Evolutionary conservation across 2,113 vertebrate genomes (phyloP).

Genomic region (Pandion haliaetus): DNA sequence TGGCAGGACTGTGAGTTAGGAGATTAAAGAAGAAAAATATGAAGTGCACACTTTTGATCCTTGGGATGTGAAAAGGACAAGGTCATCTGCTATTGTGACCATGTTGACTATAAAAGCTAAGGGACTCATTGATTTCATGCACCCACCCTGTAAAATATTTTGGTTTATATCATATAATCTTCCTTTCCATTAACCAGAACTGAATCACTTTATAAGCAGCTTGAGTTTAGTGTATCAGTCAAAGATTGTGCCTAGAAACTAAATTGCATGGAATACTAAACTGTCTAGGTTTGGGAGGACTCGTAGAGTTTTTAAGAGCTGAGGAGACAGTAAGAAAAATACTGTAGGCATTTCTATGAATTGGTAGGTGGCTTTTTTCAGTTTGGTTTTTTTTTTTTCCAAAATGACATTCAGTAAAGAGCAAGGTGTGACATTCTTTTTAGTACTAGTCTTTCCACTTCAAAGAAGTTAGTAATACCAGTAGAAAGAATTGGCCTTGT

Average conservation of each 20-base stretch:
- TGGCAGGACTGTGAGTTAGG: background rate
- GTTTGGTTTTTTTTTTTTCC: background rate
- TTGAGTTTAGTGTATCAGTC: background rate
- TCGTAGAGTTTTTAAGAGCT: background rate
- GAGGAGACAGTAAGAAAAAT: background rate
- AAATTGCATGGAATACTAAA: background rate
- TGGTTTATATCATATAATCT: background rate
- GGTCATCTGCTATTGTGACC: background rate
- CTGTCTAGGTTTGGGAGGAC: background rate
- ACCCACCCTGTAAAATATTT: background rate
- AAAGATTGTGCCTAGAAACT: background rate
- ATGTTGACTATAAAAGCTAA: background rate
- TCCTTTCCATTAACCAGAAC: slow-evolving; percentile 22
- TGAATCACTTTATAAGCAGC: background rate
- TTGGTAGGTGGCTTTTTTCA: background rate
- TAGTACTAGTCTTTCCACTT: background rate
- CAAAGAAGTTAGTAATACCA: background rate
- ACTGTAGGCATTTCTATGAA: background rate
- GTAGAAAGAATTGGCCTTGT: background rate
- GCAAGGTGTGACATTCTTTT: background rate
- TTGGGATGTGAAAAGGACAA: background rate
- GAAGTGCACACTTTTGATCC: background rate
- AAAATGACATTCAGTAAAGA: background rate
- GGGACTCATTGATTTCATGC: background rate
- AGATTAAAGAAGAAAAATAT: background rate